Base-by-base conservation (phyloP, 2,113 vertebrate species). In the Cacatua alba region DNA sequence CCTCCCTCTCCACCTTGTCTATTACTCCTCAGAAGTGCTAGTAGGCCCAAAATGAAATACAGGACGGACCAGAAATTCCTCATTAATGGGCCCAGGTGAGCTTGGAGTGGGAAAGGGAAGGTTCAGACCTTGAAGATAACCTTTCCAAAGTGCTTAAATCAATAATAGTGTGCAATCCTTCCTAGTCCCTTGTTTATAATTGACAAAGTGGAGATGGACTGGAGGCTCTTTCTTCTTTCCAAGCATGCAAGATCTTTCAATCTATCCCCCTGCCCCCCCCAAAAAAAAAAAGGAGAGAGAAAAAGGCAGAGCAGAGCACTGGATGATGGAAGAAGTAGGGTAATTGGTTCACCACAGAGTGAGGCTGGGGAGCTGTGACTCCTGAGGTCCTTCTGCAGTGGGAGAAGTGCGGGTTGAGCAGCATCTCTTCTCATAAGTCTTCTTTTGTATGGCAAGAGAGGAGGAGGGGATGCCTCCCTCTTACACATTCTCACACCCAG, bases 11-110 rank as follows among this genome's bases (percentile, higher is more conserved):
- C 83, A 72, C 62, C 41, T 84, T 25, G 62, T 55, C 88, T 86
- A 44, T 93, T 19, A 93, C 82, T 89, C 92, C 86, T 97, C 93
- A 92, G 82, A 96, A 97, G 96, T 55, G 87, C 82, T 94, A 90
- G 64, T 89, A 82, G 87, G 92, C 59, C 94, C 95, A 87, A 74
- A 95, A 82, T 86, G 91, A 96, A 93, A 92, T 29, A 69, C 17
- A 83, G 90, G 85, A 89, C 0, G 44, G 62, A 24, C n/a, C 71
- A 72, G 77, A 74, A 97, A 98, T 98, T 95, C 97, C 94, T 97
- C 28, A 77, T 20, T 98, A 96, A 97, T 97, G 55, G 94, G 95
- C n/a, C 93, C 97, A 97, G 97, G 97, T 97, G 97, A 97, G 96
- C 85, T 62, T 37, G 46, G 80, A 67, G 82, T 68, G 72, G 72